Conservation (phyloP, 2,113 vertebrate species). For the Cebus imitator region DNA sequence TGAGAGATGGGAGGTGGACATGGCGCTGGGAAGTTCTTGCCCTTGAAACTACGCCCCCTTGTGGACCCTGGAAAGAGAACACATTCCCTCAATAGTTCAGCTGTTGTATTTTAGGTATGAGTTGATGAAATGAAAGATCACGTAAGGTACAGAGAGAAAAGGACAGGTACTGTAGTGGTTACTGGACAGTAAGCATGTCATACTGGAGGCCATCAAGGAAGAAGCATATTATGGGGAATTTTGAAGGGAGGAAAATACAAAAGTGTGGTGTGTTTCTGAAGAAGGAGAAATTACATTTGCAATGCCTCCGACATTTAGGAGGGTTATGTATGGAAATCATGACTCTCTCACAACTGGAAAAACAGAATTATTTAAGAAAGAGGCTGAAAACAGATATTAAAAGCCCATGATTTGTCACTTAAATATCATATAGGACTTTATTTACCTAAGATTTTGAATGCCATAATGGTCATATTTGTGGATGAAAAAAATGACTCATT, state of each 20-base stretch:
- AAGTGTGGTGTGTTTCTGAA: neutral
- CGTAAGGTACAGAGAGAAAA: neutral
- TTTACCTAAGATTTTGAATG: neutral
- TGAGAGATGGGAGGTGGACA: too few species aligned
- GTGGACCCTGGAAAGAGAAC: too few species aligned
- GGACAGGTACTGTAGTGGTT: too few species aligned
- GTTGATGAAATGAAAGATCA: neutral
- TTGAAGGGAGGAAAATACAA: neutral
- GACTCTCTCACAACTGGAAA: neutral
- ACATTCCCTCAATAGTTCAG: neutral
- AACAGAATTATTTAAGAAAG: neutral
- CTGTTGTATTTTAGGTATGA: neutral
- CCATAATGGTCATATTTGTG: neutral
- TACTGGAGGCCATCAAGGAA: neutral
- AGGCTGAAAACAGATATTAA: neutral
- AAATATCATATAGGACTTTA: neutral
- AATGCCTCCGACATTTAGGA: neutral
- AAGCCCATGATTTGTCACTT: neutral
- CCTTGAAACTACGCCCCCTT: too few species aligned
- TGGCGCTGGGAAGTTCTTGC: too few species aligned
- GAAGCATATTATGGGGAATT: neutral
- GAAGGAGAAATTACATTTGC: neutral
- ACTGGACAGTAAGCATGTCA: neutral
- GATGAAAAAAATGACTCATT: neutral
- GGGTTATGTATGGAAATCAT: neutral